These are phyloP conservation scores for Dryococelus australis DNA, from an alignment of 2,888 invertebrate genomes.

Conservation along the genomic window DNA sequence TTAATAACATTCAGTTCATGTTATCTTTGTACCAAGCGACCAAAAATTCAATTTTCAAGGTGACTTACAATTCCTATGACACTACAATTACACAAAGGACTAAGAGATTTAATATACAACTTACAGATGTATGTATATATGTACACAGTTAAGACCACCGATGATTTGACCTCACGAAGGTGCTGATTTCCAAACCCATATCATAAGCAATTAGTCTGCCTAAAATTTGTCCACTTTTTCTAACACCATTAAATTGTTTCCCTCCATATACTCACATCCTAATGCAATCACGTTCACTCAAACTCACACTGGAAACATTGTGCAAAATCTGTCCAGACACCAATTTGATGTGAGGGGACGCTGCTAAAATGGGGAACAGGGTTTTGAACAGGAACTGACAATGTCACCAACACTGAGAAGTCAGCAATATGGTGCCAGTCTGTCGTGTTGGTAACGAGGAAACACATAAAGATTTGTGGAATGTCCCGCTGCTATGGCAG, in stretches of 20 bases:
- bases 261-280: not conserved
- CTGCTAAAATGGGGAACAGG: slow-evolving; percentile 19
- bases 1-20: not conserved
- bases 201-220: not conserved
- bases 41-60: not conserved
- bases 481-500: slow-evolving; percentile 4
- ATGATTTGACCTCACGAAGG: not conserved
- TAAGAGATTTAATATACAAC: not conserved
- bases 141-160: not conserved
- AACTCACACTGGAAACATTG: not conserved
- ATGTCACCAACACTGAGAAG: slow-evolving; percentile 19
- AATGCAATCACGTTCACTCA: not conserved
- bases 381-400: slow-evolving; percentile 24
- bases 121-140: slow-evolving; percentile 11
- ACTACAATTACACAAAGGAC: not conserved
- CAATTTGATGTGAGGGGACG: not conserved
- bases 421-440: slow-evolving; percentile 17
- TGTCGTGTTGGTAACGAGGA: slow-evolving; percentile 11
- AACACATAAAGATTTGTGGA: not conserved
- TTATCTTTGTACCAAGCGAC: not conserved
- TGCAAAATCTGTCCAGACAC: not conserved
- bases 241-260: not conserved
- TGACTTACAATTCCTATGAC: not conserved
- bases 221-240: slow-evolving; percentile 3
- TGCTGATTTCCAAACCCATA: not conserved